phyloP scores from a whole-genome alignment of 2,797 vertebrate species.

The Champsocephalus esox region DNA sequence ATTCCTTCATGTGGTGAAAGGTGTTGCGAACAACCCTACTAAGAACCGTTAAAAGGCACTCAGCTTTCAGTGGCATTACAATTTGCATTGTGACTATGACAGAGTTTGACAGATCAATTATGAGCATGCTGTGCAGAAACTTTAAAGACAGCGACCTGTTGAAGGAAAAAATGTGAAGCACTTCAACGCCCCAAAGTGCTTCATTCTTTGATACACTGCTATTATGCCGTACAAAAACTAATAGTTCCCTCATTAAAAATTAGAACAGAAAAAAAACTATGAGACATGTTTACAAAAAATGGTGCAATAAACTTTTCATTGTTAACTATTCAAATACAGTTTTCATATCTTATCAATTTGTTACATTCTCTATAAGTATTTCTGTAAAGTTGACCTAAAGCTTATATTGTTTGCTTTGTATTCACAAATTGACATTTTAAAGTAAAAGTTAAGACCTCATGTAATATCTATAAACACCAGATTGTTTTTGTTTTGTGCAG shows the following conservation, averaged over 20 bases:
- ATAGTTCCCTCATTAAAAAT: constrained; percentile 17
- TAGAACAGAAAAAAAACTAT: neutral
- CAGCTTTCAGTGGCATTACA: constrained; percentile 13
- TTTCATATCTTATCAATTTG: neutral
- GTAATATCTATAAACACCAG: no score
- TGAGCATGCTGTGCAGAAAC: constrained; percentile 11
- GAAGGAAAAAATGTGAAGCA: constrained; percentile 27
- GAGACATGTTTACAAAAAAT: neutral
- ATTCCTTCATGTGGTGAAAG: constrained; percentile 5
- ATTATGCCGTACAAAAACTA: constrained; percentile 2
- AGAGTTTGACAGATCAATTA: constrained; percentile 60
- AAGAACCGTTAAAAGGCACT: constrained; percentile 38
- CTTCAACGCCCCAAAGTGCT: neutral
- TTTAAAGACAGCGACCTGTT: constrained; percentile 20
- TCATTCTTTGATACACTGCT: neutral
- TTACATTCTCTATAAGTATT: no score
- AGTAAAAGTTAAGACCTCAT: no score
- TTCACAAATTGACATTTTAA: no score
- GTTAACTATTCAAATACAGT: neutral
- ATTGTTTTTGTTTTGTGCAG: no score
- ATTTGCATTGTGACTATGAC: constrained; percentile 48
- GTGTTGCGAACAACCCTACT: constrained; percentile 21
- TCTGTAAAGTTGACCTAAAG: no score
- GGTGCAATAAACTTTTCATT: neutral
- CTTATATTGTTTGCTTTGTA: no score